Evolutionary conservation across 2,888 invertebrate species (phyloP), one percentile per base, ranked within the genome.

Genomic region (Graphium colonna): DNA sequence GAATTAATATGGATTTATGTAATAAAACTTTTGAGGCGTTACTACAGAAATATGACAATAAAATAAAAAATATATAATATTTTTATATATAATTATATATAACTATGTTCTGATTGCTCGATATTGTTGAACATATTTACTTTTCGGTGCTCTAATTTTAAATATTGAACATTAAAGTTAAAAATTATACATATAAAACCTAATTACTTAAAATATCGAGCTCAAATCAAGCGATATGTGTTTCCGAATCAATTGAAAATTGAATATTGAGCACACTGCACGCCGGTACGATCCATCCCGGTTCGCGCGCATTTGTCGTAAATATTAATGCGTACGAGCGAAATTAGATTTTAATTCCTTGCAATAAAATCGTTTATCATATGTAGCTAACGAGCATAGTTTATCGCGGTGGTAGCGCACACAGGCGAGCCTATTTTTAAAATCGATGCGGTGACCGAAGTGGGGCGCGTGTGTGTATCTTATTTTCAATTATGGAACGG

Each of bases 371-470:
- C 54, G 56, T 55, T 52, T 56, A 59, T 58, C 60, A 56, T 52
- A 59, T 58, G 54, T 46, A 16, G 60, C 61, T 64, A 61, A 65
- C 62, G 59, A 59, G 58, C 48, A 56, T 68, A 70, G 71, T 75
- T 73, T 77, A 82, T 75, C 75, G 71, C 68, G 50, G 55, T 60
- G 55, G 63, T 61, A 60, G 68, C 73, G 79, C 75, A 74, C 79
- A 79, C 79, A 75, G 78, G 86, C 78, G 71, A 74, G 76, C 77
- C 87, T 88, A 88, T 88, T 88, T 87, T 87, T 88, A 86, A 83
- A 88, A 86, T 85, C 85, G 80, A 86, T 85, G 86, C 79, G 79
- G 82, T 78, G 82, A 78, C 81, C 83, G 75, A 85, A 86, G 82
- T 86, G 80, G 86, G 79, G 79, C 86, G 81, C 31, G 28, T 75